Percentiles rank a stretch among this genome's conserved stretches.
phyloP scores from a whole-genome alignment of 2,888 invertebrate genomes.

The Malthinus flaveolus region DNA sequence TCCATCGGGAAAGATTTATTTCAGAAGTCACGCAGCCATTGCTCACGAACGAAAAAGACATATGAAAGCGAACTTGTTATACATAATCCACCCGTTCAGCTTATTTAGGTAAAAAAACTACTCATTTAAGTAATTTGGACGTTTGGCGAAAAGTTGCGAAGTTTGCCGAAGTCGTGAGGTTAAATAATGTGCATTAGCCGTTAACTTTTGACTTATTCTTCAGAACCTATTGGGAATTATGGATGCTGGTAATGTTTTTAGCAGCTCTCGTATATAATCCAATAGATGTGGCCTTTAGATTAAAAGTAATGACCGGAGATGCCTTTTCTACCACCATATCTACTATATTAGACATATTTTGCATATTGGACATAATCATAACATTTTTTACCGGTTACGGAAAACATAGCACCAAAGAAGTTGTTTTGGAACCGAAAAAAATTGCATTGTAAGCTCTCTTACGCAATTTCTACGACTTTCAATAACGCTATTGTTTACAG shows the following conservation, averaged over 20 bases:
- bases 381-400: constrained; percentile 52
- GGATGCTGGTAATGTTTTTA: constrained; percentile 27
- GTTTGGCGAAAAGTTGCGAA: no score
- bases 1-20: constrained; percentile 31
- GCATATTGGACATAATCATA: constrained; percentile 45
- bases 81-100: constrained; percentile 54
- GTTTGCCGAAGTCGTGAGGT: no score
- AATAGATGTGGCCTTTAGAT: constrained; percentile 9
- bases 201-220: neutral
- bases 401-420: constrained; percentile 45
- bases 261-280: constrained; percentile 32
- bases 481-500: neutral
- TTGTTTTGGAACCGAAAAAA: constrained; percentile 43
- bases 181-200: no score
- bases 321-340: neutral
- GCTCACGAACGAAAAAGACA: constrained; percentile 47
- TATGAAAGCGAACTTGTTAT: constrained; percentile 32
- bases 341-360: constrained; percentile 37
- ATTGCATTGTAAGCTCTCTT: constrained; percentile 39
- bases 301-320: neutral
- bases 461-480: neutral
- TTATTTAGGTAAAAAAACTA: constrained; percentile 24
- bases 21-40: constrained; percentile 43
- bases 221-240: constrained; percentile 30
- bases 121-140: no score